These are phyloP conservation scores for Melipona quadrifasciata DNA, from an alignment of 1,140 invertebrate species.

Conservation along the genomic window DNA sequence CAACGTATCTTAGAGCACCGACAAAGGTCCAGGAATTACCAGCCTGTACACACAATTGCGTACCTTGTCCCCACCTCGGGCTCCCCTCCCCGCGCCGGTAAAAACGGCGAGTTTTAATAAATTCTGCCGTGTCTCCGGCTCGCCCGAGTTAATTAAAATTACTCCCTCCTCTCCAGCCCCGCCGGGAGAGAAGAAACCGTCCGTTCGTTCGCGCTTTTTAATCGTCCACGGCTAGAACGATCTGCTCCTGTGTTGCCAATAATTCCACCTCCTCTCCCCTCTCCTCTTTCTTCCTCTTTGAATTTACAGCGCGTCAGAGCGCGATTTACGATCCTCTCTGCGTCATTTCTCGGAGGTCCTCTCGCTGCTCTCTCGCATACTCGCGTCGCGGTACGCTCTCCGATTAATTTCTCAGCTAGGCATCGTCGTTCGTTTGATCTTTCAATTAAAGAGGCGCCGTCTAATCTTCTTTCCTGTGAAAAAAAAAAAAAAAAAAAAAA, in stretches of 20 bases:
- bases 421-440: too few species aligned
- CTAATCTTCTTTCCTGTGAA: too few species aligned
- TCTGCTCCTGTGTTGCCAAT: neutral
- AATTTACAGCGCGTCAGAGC: slow-evolving; percentile 21
- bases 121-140: neutral
- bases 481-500: too few species aligned
- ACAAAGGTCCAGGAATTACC: slow-evolving; percentile 46
- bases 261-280: neutral
- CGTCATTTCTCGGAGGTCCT: neutral
- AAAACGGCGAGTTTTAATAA: slow-evolving; percentile 23
- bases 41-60: slow-evolving; percentile 21
- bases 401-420: too few species aligned
- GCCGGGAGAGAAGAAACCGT: too few species aligned
- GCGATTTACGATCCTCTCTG: slow-evolving; percentile 2
- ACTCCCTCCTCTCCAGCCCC: neutral
- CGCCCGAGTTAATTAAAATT: slow-evolving; percentile 27
- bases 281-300: neutral
- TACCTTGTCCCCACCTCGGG: too few species aligned
- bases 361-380: neutral
- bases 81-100: neutral
- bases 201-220: neutral
- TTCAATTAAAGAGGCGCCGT: too few species aligned
- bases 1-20: slow-evolving; percentile 53
- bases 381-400: too few species aligned
- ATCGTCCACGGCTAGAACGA: neutral